These are phyloP conservation scores for Trialeurodes vaporariorum DNA, from an alignment of 1,140 invertebrate genomes.

Conservation along the genomic window DNA sequence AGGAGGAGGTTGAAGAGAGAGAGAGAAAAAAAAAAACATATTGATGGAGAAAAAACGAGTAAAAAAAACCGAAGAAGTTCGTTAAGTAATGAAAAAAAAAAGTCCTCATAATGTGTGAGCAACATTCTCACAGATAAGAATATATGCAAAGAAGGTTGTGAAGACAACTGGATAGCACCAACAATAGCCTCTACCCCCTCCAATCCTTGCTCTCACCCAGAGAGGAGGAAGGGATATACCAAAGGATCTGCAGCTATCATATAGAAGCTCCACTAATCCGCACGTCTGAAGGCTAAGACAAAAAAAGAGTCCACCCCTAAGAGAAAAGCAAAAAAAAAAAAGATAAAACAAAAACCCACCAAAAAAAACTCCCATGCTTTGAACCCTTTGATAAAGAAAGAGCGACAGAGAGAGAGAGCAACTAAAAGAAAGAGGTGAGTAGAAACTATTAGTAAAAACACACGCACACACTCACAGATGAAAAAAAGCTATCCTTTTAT, in stretches of 20 bases:
- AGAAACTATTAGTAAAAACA: neutral
- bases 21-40: no score
- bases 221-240: neutral
- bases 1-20: no score
- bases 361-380: no score
- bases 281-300: neutral
- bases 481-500: neutral
- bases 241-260: no score
- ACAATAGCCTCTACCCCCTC: no score
- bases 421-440: no score
- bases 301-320: neutral
- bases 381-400: no score
- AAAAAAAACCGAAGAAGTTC: neutral
- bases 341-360: no score
- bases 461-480: neutral
- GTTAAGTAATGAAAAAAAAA: neutral
- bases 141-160: neutral
- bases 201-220: no score
- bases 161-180: neutral
- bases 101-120: no score
- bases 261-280: neutral
- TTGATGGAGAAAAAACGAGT: neutral
- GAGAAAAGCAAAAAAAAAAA: neutral
- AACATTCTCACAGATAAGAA: neutral
- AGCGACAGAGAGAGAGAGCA: no score